Percentiles rank a stretch among this genome's conserved stretches.
phyloP scores from a whole-genome alignment of 2,113 vertebrate genomes.

The Hassar affinis region DNA sequence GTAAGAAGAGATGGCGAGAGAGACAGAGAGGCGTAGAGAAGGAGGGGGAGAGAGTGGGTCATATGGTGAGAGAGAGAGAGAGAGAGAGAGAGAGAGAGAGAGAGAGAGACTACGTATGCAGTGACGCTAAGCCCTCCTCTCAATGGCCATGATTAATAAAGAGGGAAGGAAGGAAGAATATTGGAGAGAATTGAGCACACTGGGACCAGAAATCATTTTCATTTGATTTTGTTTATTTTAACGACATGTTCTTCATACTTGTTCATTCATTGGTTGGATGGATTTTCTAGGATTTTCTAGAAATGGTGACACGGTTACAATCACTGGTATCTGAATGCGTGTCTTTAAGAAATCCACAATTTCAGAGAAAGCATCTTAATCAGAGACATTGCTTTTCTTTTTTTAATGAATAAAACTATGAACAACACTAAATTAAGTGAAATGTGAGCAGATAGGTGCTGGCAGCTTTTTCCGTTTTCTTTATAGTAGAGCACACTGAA shows the following conservation, averaged over 20 bases:
- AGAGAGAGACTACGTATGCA: constrained; percentile 1
- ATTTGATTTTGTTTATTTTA: neutral
- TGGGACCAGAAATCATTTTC: neutral
- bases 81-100: constrained; percentile 1
- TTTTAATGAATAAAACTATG: neutral
- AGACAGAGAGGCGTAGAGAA: constrained; percentile 8
- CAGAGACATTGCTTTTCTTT: neutral
- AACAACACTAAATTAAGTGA: neutral
- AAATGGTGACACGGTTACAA: neutral
- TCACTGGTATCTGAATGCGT: neutral
- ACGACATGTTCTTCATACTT: neutral
- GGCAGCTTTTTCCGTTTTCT: neutral
- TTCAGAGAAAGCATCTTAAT: neutral
- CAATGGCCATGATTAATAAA: neutral
- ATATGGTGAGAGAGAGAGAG: constrained; percentile 13
- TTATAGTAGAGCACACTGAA: neutral
- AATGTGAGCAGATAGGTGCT: neutral
- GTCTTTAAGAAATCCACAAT: neutral
- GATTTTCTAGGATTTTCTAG: neutral
- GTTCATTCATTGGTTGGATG: neutral
- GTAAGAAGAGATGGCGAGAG: constrained; percentile 28
- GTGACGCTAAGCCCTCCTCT: constrained; percentile 9
- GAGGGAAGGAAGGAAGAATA: neutral
- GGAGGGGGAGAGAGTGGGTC: neutral
- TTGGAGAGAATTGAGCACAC: neutral